Percentiles rank a stretch among this genome's conserved stretches.
Conservation (phyloP, 2,113 vertebrate species). For the Eretmodus cyanostictus region DNA sequence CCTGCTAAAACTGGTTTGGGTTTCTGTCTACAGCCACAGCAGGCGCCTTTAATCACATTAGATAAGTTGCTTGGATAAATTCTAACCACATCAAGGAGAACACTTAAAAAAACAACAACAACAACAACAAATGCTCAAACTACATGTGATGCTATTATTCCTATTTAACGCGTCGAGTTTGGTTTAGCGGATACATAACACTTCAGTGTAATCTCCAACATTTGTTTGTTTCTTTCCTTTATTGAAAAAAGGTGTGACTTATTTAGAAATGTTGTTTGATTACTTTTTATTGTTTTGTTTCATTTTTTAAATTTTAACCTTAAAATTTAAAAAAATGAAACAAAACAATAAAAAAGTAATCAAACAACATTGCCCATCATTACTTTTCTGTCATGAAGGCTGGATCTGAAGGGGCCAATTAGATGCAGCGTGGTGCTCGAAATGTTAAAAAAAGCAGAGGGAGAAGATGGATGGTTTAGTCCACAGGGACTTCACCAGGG, state of each 20-base stretch:
- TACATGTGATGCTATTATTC: not conserved
- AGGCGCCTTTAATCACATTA: not conserved
- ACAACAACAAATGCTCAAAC: not conserved
- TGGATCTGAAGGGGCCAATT: not conserved
- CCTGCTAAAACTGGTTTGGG: not conserved
- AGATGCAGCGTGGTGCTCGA: conserved; percentile 19
- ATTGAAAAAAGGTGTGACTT: not conserved
- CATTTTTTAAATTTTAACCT: not conserved
- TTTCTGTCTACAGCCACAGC: not conserved
- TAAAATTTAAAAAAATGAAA: not conserved
- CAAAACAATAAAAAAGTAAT: no score
- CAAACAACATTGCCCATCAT: not conserved
- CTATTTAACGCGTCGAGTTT: not conserved
- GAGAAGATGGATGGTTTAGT: conserved; percentile 32
- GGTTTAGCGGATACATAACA: not conserved
- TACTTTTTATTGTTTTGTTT: not conserved
- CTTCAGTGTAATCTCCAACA: not conserved
- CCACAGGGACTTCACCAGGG: conserved; percentile 37
- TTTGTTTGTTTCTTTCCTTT: not conserved
- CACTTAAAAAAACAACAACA: not conserved
- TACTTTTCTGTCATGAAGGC: not conserved
- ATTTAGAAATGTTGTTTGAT: not conserved
- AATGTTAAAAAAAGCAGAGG: conserved; percentile 14
- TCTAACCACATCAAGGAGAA: not conserved
- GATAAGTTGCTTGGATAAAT: not conserved